These are phyloP conservation scores for Heteromormyrus szaboi DNA, from an alignment of 2,797 vertebrate species.

Conservation along the genomic window DNA sequence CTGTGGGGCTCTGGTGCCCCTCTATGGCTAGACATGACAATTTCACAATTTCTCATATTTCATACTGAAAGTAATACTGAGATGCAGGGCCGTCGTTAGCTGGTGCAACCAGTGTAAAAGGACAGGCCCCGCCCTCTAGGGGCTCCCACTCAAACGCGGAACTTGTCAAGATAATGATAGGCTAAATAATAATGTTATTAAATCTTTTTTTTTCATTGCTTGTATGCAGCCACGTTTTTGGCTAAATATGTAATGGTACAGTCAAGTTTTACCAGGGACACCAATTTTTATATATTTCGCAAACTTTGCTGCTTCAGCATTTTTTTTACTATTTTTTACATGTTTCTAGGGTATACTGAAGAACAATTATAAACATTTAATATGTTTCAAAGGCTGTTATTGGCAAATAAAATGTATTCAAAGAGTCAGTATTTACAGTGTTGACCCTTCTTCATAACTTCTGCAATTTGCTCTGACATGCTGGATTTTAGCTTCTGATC, in stretches of 20 bases:
- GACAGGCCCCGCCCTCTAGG: not conserved
- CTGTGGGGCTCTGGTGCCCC: not conserved
- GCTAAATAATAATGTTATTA: not conserved
- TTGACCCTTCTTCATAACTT: not conserved
- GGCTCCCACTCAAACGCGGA: not conserved
- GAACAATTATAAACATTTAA: not conserved
- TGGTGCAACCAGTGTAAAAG: not conserved
- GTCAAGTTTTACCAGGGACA: not conserved
- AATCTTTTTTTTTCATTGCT: not conserved
- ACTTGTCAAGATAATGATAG: not conserved
- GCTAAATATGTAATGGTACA: not conserved
- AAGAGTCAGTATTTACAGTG: not conserved
- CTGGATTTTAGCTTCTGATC: not conserved
- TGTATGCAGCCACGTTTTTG: not conserved
- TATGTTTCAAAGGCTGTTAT: not conserved
- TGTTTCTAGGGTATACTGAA: not conserved
- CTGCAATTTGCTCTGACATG: not conserved
- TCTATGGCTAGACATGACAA: not conserved
- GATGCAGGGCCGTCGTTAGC: not conserved
- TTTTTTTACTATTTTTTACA: not conserved
- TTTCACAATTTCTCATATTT: not conserved
- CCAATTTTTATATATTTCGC: not conserved
- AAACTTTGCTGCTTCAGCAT: not conserved
- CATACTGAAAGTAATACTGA: not conserved
- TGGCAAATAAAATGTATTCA: not conserved